Conservation (phyloP, 2,113 vertebrate species). For the Aleadryas rufinucha region DNA sequence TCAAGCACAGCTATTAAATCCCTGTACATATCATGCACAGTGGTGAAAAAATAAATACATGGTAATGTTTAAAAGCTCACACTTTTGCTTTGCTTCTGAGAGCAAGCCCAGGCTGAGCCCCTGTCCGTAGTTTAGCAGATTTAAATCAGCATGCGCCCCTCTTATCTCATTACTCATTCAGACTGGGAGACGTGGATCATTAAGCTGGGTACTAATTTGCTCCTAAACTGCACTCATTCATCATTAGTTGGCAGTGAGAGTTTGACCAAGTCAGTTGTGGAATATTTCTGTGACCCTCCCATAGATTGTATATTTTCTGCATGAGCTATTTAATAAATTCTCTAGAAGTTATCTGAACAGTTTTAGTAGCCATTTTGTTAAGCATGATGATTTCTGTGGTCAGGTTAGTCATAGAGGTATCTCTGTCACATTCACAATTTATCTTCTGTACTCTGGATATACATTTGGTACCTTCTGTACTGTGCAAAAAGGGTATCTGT, state of each 20-base stretch:
- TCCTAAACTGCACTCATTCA: constrained; percentile 1
- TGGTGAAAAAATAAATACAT: not conserved
- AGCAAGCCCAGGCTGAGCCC: not conserved
- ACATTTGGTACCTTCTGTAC: not conserved
- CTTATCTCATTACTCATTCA: constrained; percentile 17
- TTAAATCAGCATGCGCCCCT: not conserved
- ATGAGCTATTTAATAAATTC: not conserved
- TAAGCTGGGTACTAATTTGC: constrained; percentile 17
- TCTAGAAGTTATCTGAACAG: not conserved
- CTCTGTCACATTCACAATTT: not conserved
- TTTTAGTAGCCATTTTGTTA: not conserved
- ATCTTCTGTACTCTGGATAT: not conserved
- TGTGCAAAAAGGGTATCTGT: not conserved
- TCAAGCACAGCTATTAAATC: not conserved
- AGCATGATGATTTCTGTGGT: not conserved
- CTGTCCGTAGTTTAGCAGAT: not conserved
- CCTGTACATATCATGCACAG: not conserved
- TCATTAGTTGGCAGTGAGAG: not conserved
- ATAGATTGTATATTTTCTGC: constrained; percentile 2
- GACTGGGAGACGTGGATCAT: not conserved
- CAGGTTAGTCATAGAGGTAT: not conserved
- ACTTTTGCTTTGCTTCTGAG: not conserved
- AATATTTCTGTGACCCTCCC: not conserved
- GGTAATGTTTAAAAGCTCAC: not conserved
- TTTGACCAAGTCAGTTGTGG: not conserved